Evolutionary conservation across 2,113 vertebrate species (phyloP).

Genomic region (Cricetomys ansorgei): DNA sequence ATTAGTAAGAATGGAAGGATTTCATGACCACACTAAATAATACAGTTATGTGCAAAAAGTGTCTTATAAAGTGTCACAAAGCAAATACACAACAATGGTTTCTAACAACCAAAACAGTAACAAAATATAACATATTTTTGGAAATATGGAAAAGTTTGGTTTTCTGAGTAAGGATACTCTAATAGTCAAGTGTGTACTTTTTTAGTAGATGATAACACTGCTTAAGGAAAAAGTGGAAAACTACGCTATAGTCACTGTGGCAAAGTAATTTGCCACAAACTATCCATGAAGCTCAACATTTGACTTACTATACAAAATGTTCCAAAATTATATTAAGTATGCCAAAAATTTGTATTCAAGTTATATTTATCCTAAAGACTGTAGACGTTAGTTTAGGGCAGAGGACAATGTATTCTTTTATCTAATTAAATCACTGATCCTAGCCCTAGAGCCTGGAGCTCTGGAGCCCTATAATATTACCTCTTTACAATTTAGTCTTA

Average conservation of each 20-base stretch:
- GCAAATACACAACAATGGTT: neutral
- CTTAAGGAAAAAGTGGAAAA: neutral
- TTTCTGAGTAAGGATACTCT: no score
- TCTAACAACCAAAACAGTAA: neutral
- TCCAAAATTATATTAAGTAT: neutral
- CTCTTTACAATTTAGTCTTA: no score
- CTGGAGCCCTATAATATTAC: no score
- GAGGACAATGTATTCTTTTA: no score
- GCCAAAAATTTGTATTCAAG: neutral
- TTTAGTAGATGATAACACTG: neutral
- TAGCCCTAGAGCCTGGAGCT: no score
- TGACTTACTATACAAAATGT: neutral
- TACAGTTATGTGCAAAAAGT: neutral
- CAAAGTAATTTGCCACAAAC: neutral
- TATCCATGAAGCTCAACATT: neutral
- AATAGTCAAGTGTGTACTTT: neutral
- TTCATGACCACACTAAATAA: neutral
- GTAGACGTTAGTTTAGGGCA: no score
- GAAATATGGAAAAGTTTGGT: neutral
- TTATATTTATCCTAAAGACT: neutral
- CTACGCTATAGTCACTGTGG: neutral
- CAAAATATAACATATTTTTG: neutral
- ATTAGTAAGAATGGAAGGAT: neutral
- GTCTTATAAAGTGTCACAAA: neutral
- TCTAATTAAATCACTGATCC: no score